Evolutionary conservation across 1,140 invertebrate species (phyloP), one percentile per base, ranked within the genome.

Genomic region (Megalopta genalis): DNA sequence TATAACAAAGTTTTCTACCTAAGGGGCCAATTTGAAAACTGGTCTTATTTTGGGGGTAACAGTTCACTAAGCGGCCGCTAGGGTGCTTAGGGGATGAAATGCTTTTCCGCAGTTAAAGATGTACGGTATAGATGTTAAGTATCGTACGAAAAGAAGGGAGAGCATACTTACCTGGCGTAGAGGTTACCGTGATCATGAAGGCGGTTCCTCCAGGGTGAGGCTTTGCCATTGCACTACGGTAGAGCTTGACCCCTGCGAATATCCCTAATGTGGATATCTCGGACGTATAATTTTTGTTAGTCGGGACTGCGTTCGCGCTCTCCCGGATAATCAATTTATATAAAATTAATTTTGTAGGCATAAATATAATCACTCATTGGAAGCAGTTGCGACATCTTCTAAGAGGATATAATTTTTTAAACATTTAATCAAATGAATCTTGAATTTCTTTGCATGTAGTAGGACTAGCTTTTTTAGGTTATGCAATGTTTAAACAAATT

Each of bases 191-290:
- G 32, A 32, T 32, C 32, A 32, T 4, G 32, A 32, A 32, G 95
- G 94, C 91, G 94, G 94, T 94, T 94, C 93, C 93, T 94, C 93
- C 94, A 94, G 94, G 93, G 92, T 87, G 94, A 95, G 94, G 90
- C 94, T 93, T 87, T 89, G 84, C 92, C 94, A 94, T 94, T 95
- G 94, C 94, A 94, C 94, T 92, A 84, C 91, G 94, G 92, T 90
- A 89, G 88, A 92, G 93, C 90, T n/a, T 94, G 94, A 94, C 93
- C 89, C 92, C 91, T 84, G 82, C 82, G 82, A 84, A 84, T 84
- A 84, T 84, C 82, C 32, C 32, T 32, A 32, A 32, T 32, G 32
- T 32, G 32, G 32, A 32, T 32, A 32, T 84, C 82, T 84, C 82
- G 82, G 79, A 74, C 82, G 80, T 82, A 84, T 49, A 82, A 84